Conservation (phyloP, 2,797 vertebrate species). For the Syndactyla subalaris region DNA sequence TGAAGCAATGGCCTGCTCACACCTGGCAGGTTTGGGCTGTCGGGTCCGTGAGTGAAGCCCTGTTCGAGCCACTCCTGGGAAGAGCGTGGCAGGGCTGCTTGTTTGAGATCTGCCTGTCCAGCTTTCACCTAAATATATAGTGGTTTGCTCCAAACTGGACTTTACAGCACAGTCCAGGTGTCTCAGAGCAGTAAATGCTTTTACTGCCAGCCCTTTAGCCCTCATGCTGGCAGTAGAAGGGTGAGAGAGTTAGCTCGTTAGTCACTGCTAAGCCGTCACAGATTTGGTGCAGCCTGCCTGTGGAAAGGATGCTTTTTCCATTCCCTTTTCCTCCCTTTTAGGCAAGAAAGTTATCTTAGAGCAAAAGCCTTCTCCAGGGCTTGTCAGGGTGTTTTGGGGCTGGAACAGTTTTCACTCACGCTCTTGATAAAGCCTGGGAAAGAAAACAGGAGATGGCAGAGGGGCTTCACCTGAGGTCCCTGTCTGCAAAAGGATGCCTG, state of each 20-base stretch:
- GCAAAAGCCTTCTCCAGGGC: neutral
- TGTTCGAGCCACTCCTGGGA: fast-evolving
- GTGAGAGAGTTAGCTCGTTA: fast-evolving
- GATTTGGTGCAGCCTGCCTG: neutral
- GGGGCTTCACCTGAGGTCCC: neutral
- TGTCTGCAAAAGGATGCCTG: neutral
- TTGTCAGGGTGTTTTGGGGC: neutral
- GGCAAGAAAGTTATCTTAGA: neutral
- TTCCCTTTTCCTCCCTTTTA: neutral
- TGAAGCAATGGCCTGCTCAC: slow-evolving; percentile 65
- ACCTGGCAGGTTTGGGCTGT: neutral
- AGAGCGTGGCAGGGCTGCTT: neutral
- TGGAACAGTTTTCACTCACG: neutral
- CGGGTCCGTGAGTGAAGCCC: slow-evolving; percentile 10
- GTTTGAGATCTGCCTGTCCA: neutral
- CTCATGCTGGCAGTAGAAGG: neutral
- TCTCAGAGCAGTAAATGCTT: neutral
- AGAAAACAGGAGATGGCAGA: neutral
- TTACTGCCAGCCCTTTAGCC: neutral
- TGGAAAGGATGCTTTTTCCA: neutral
- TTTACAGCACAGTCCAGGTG: neutral
- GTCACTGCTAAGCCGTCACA: fast-evolving
- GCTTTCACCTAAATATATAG: neutral
- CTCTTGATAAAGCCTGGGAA: neutral
- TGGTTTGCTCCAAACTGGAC: neutral